phyloP scores from a whole-genome alignment of 1,140 invertebrate genomes.

The Diuraphis noxia region DNA sequence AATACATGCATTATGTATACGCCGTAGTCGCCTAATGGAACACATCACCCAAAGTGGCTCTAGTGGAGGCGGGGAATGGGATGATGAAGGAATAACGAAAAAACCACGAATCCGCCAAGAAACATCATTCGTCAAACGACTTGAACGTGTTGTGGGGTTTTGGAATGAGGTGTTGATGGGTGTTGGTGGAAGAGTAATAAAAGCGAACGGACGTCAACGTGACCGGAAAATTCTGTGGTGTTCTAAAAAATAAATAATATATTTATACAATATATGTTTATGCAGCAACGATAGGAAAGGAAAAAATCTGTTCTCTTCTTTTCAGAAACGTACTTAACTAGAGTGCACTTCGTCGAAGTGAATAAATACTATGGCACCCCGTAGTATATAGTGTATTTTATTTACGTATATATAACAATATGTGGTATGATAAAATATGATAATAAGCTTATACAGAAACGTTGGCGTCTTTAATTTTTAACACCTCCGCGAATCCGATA shows the following conservation, averaged over 20 bases:
- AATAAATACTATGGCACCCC: neutral
- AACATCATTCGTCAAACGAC: conserved; percentile 52
- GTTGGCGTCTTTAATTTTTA: conserved; percentile 30
- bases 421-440: conserved; percentile 22
- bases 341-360: conserved; percentile 49
- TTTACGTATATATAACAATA: neutral
- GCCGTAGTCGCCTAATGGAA: conserved; percentile 29
- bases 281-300: neutral
- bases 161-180: neutral
- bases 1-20: conserved; percentile 34
- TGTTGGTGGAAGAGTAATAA: neutral
- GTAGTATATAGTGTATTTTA: neutral
- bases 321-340: conserved; percentile 28
- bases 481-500: neutral
- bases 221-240: conserved; percentile 37
- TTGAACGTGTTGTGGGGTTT: neutral
- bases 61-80: neutral
- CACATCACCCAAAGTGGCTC: neutral
- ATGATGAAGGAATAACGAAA: neutral
- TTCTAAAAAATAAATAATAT: neutral
- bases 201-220: conserved; percentile 42
- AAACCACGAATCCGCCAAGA: neutral
- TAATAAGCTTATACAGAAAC: conserved; percentile 5
- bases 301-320: conserved; percentile 35
- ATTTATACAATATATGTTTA: neutral